Conservation (phyloP, 23 tunicate species). For the Styela clava region DNA sequence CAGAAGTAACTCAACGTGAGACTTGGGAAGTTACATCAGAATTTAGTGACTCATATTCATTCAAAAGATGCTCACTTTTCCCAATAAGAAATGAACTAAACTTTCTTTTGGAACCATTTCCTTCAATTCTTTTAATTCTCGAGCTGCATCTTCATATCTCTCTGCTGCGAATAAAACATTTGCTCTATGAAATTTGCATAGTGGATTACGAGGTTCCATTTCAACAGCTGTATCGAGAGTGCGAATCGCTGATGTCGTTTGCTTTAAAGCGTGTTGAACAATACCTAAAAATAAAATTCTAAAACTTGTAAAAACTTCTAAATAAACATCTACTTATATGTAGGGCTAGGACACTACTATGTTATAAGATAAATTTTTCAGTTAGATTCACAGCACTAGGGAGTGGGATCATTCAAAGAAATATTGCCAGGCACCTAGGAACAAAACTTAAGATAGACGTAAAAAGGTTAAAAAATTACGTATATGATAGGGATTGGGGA, state of each 20-base stretch:
- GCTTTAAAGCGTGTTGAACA: conserved; percentile 78
- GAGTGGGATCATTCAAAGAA: no score
- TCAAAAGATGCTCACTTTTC: conserved; percentile 88
- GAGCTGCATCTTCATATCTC: conserved; percentile 63
- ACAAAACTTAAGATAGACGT: no score
- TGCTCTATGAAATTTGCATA: conserved; percentile 86
- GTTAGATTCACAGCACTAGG: no score
- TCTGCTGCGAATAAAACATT: conserved; percentile 71
- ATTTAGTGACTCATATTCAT: no score
- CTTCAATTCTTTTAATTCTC: conserved; percentile 64
- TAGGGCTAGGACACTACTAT: not conserved
- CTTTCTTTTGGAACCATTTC: conserved; percentile 88
- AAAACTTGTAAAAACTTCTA: not conserved
- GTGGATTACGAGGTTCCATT: conserved; percentile 74
- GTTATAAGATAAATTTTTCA: not conserved
- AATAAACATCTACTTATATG: no score
- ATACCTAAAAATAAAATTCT: no score
- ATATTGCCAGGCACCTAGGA: no score
- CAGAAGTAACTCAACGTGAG: no score
- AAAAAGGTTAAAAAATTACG: no score
- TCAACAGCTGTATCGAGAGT: conserved; percentile 62
- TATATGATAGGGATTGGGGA: no score
- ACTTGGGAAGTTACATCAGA: no score
- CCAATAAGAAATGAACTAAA: conserved; percentile 77
- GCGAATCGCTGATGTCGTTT: conserved; percentile 59